Evolutionary conservation across 2,113 vertebrate genomes (phyloP).

Genomic region (Semnornis frantzii): DNA sequence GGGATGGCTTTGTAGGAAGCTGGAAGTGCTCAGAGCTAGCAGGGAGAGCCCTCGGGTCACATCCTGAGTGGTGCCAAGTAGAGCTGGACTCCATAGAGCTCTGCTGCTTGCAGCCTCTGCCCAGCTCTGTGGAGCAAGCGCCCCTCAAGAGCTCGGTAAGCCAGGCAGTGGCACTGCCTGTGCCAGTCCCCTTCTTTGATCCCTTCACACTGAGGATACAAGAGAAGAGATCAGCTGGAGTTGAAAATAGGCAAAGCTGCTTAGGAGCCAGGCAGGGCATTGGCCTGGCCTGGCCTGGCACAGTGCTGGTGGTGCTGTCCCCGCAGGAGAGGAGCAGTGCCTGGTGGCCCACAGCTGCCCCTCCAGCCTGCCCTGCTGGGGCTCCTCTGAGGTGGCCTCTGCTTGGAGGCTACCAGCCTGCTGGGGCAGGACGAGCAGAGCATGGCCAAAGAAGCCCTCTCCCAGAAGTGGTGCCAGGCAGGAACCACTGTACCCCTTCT

Average conservation of each 20-base stretch:
- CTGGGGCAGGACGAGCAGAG: too few relatives aligned
- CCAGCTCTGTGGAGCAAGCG: background rate
- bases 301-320: background rate
- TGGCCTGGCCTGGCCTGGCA: background rate
- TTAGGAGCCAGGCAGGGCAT: background rate
- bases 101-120: background rate
- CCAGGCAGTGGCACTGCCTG: background rate
- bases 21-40: background rate
- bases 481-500: rapidly evolving
- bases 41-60: background rate
- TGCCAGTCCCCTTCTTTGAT: background rate
- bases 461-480: background rate
- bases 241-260: constrained; percentile 57
- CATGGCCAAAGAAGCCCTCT: too few relatives aligned
- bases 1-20: background rate
- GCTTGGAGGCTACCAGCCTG: background rate
- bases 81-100: background rate
- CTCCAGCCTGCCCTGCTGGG: background rate
- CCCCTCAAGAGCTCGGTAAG: background rate
- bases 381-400: background rate
- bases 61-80: background rate
- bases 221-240: constrained; percentile 34
- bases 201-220: background rate
- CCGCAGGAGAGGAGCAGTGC: background rate
- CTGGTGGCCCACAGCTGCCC: background rate